phyloP scores from a whole-genome alignment of 2,888 invertebrate species.

The Cerastoderma edule region DNA sequence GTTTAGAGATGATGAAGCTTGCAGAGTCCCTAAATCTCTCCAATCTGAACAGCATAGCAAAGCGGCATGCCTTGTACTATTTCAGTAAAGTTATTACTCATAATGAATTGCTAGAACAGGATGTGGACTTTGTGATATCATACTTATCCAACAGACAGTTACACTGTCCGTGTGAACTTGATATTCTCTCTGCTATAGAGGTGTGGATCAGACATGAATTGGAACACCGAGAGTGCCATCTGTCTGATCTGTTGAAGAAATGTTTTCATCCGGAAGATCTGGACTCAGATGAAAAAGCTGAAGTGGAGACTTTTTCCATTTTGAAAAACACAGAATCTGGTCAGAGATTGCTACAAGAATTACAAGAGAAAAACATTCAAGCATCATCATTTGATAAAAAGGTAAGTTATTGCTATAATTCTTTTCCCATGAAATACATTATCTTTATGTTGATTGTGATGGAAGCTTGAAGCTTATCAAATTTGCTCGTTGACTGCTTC shows the following conservation, averaged over 20 bases:
- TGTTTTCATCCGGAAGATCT: constrained; percentile 56
- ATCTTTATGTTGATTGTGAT: no score
- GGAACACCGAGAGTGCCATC: not conserved
- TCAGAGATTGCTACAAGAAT: constrained; percentile 13
- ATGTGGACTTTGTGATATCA: not conserved
- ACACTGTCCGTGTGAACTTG: constrained; percentile 43
- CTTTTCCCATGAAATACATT: no score
- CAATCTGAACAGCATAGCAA: constrained; percentile 31
- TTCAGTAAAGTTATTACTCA: constrained; percentile 29
- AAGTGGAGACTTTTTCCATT: constrained; percentile 19
- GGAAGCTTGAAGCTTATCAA: no score
- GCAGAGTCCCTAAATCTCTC: constrained; percentile 25
- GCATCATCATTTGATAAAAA: not conserved
- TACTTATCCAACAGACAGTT: constrained; percentile 42
- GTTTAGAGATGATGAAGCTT: constrained; percentile 22
- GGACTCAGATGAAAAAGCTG: constrained; percentile 25
- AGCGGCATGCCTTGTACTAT: constrained; percentile 47
- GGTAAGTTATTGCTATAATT: not conserved
- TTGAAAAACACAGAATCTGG: constrained; percentile 33
- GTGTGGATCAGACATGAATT: constrained; percentile 34
- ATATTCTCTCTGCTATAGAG: constrained; percentile 39
- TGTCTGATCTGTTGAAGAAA: constrained; percentile 28
- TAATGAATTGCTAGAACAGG: constrained; percentile 35
- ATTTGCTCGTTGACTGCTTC: no score
- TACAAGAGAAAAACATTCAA: not conserved